Evolutionary conservation across 2,797 vertebrate species (phyloP).

Genomic region (Trichosurus vulpecula): DNA sequence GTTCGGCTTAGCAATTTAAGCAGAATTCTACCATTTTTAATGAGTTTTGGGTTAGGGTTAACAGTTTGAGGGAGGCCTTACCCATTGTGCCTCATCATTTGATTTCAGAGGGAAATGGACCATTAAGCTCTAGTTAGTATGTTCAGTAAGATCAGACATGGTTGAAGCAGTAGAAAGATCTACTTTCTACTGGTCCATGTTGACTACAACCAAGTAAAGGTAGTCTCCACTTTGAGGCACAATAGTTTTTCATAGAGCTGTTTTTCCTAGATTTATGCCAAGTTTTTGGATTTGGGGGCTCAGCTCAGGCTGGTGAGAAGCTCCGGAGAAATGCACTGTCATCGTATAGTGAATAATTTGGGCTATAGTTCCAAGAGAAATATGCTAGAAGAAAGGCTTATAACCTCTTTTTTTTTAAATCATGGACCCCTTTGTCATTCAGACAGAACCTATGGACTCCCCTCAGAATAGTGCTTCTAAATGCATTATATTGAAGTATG

Average conservation of each 20-base stretch:
- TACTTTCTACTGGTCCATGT: background rate
- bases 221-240: background rate
- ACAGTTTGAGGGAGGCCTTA: background rate
- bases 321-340: background rate
- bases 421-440: background rate
- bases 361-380: background rate
- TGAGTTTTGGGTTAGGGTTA: background rate
- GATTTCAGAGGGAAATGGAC: background rate
- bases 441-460: background rate
- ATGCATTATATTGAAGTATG: no score
- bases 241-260: background rate
- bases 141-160: background rate
- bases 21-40: background rate
- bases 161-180: background rate
- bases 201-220: background rate
- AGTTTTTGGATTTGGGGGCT: background rate
- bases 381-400: background rate
- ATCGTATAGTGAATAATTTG: background rate
- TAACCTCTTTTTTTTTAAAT: background rate
- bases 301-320: background rate
- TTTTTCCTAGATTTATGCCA: background rate
- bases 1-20: background rate
- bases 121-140: background rate
- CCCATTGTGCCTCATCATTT: background rate
- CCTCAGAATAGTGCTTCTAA: background rate